phyloP scores from a whole-genome alignment of 2,113 vertebrate species.

The Platanista minor region DNA sequence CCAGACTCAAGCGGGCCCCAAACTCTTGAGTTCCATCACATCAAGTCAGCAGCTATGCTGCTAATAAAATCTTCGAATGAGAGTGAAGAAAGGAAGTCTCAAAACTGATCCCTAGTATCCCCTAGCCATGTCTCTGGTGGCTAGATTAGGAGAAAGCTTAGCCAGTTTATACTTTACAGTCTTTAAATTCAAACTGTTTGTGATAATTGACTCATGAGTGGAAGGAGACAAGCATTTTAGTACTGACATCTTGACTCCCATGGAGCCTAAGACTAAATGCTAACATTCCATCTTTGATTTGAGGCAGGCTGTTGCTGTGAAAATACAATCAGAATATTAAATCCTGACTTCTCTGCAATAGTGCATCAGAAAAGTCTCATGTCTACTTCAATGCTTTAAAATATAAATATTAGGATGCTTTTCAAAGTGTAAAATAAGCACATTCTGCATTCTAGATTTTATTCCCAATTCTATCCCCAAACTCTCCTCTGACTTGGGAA shows the following conservation, averaged over 20 bases:
- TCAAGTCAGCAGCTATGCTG: neutral
- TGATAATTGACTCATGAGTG: neutral
- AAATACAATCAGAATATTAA: slow-evolving; percentile 23
- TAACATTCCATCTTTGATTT: slow-evolving; percentile 13
- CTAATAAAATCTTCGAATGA: slow-evolving; percentile 47
- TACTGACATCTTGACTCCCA: slow-evolving; percentile 37
- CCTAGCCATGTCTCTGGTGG: slow-evolving; percentile 1
- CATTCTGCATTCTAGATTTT: neutral
- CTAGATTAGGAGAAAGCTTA: slow-evolving; percentile 36
- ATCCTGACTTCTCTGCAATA: neutral
- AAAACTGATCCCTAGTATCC: slow-evolving; percentile 39
- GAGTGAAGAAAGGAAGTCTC: slow-evolving; percentile 24
- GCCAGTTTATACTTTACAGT: neutral
- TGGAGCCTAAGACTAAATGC: neutral
- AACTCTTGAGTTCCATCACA: neutral
- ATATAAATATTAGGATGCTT: neutral
- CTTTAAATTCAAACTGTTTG: slow-evolving; percentile 34
- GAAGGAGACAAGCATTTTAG: slow-evolving; percentile 20
- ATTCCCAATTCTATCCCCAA: neutral
- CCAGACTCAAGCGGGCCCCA: neutral
- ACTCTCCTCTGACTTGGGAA: neutral
- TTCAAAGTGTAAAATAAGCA: neutral
- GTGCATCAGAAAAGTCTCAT: neutral
- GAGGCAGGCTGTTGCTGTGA: neutral
- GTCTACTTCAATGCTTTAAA: neutral